phyloP scores from a whole-genome alignment of 2,797 vertebrate species.

The Acipenser oxyrinchus region DNA sequence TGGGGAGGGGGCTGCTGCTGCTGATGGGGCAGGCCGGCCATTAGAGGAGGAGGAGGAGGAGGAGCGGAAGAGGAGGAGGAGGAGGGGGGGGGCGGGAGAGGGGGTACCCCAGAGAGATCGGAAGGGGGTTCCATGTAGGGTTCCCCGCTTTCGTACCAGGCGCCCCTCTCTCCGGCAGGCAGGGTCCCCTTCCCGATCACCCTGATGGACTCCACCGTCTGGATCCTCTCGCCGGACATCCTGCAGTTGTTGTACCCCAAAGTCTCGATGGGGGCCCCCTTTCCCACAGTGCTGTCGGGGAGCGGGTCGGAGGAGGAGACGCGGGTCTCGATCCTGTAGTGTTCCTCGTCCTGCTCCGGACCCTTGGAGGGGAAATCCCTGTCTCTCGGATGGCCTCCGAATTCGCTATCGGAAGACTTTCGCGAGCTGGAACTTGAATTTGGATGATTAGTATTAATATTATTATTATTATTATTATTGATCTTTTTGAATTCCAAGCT shows the following conservation, averaged over 20 bases:
- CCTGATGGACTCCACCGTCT: conserved; percentile 89
- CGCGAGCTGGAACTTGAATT: conserved; percentile 27
- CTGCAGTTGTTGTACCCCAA: conserved; percentile 71
- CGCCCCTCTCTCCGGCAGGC: conserved; percentile 44
- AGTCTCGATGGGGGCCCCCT: conserved; percentile 76
- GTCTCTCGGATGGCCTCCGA: conserved; percentile 39
- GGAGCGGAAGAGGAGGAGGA: conserved; percentile 27
- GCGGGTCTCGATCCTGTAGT: conserved; percentile 84
- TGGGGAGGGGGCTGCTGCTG: conserved; percentile 36
- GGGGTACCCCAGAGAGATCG: conserved; percentile 36
- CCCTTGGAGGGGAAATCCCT: conserved; percentile 12
- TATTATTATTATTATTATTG: conserved; percentile 54
- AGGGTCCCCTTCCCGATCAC: conserved; percentile 68
- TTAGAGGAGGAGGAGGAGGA: conserved; percentile 43
- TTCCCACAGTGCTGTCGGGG: conserved; percentile 58
- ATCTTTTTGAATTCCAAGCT: conserved; percentile 71
- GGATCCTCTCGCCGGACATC: conserved; percentile 80
- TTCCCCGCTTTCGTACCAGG: conserved; percentile 62
- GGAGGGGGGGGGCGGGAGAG: conserved; percentile 45
- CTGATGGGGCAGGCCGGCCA: conserved; percentile 39
- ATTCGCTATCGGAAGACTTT: conserved; percentile 58
- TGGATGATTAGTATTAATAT: conserved; percentile 36
- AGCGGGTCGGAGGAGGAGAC: conserved; percentile 67
- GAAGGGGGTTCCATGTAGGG: conserved; percentile 55
- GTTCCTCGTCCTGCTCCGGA: conserved; percentile 51